A percentile compares a stretch with the other conserved stretches of the same genome.
These are phyloP conservation scores for Lethocerus indicus DNA, from an alignment of 1,140 invertebrate species.

Conservation along the genomic window DNA sequence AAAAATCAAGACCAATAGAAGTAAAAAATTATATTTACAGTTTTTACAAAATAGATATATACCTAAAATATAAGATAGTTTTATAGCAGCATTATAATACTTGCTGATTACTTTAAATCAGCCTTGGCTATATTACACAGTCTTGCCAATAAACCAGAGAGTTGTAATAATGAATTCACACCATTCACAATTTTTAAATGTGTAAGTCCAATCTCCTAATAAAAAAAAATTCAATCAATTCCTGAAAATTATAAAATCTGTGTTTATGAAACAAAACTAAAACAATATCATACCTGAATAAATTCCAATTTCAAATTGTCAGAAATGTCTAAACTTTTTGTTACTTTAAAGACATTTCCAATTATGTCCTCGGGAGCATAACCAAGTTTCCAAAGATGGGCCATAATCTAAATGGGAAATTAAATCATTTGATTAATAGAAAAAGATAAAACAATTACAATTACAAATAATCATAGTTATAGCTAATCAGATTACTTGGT, in stretches of 20 bases:
- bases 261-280: constrained; percentile 4
- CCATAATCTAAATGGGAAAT: constrained; percentile 41
- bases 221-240: constrained; percentile 18
- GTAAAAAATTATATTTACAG: no score
- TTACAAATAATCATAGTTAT: neutral
- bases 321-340: constrained; percentile 66
- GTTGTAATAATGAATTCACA: constrained; percentile 68
- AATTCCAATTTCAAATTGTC: constrained; percentile 75
- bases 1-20: no score
- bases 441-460: no score
- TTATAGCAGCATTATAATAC: no score
- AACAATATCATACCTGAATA: constrained; percentile 44
- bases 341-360: constrained; percentile 83
- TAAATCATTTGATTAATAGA: constrained; percentile 1
- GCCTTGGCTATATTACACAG: constrained; percentile 49
- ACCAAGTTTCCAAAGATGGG: constrained; percentile 78
- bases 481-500: constrained; percentile 35
- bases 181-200: constrained; percentile 87
- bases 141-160: constrained; percentile 72
- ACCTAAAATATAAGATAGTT: no score
- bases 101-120: no score
- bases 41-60: no score
- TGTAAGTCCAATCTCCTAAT: constrained; percentile 78
- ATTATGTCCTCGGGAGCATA: constrained; percentile 96
- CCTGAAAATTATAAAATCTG: neutral